Conservation (phyloP, 2,797 vertebrate genomes). For the Cynopterus sphinx region DNA sequence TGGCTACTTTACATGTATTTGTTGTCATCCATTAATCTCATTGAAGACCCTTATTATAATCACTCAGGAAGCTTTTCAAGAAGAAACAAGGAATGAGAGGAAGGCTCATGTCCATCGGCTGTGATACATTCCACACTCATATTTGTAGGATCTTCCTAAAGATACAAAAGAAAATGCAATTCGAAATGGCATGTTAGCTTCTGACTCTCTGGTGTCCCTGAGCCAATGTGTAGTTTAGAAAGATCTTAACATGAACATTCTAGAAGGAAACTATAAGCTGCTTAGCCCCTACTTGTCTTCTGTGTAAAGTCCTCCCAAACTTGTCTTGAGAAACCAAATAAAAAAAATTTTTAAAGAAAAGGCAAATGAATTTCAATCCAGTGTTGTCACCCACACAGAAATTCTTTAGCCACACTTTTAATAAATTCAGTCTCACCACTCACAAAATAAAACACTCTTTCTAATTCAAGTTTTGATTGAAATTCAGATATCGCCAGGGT, state of each 20-base stretch:
- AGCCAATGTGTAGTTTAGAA: background rate
- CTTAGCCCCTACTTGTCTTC: background rate
- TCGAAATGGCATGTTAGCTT: background rate
- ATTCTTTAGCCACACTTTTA: background rate
- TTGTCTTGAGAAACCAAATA: background rate
- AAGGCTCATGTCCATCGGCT: background rate
- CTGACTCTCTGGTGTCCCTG: background rate
- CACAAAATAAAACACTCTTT: background rate
- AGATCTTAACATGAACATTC: background rate
- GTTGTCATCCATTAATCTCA: constrained; percentile 56
- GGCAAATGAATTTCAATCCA: background rate
- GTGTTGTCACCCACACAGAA: background rate
- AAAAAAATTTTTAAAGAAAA: background rate
- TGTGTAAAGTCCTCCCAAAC: background rate
- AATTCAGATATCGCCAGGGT: background rate
- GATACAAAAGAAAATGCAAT: background rate
- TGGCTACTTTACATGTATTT: constrained; percentile 29
- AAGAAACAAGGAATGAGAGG: background rate
- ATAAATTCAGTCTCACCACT: background rate
- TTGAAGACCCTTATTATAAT: background rate
- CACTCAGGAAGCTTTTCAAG: background rate
- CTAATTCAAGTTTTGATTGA: background rate
- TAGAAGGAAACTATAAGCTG: background rate
- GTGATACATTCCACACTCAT: background rate
- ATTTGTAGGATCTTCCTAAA: background rate